Evolutionary conservation across 2,797 vertebrate genomes (phyloP).

Genomic region (Pipistrellus nathusii): DNA sequence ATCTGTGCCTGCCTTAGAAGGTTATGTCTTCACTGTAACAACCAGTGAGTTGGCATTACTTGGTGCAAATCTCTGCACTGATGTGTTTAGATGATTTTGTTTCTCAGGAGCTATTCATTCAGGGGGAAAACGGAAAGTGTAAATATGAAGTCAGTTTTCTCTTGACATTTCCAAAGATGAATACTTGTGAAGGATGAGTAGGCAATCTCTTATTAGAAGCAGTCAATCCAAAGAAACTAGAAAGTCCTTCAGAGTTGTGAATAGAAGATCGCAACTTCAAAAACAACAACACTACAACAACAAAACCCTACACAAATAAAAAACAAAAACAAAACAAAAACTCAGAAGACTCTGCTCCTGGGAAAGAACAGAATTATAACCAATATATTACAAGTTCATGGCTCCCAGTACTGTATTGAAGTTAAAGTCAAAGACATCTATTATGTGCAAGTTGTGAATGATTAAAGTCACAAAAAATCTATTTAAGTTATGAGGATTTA

Average conservation of each 20-base stretch:
- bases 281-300: background rate
- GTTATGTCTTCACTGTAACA: constrained; percentile 64
- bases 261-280: constrained; percentile 62
- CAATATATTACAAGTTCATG: constrained; percentile 51
- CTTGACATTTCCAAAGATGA: constrained; percentile 72
- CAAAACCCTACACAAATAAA: background rate
- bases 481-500: constrained; percentile 37
- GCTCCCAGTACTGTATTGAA: constrained; percentile 4
- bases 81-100: constrained; percentile 57
- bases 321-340: constrained; percentile 38
- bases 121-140: constrained; percentile 9
- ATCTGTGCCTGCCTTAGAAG: constrained; percentile 59
- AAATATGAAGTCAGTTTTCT: constrained; percentile 75
- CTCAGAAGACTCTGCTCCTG: constrained; percentile 35
- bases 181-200: constrained; percentile 69
- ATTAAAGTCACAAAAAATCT: constrained; percentile 54
- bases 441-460: background rate
- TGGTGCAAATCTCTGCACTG: constrained; percentile 8
- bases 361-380: constrained; percentile 47
- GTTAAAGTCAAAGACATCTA: constrained; percentile 39
- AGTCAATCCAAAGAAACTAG: constrained; percentile 63
- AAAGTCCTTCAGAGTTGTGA: constrained; percentile 73
- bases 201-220: constrained; percentile 66
- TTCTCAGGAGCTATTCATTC: constrained; percentile 62
- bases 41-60: background rate